These are phyloP conservation scores for Crioceris asparagi DNA, from an alignment of 2,888 invertebrate genomes.

Conservation along the genomic window DNA sequence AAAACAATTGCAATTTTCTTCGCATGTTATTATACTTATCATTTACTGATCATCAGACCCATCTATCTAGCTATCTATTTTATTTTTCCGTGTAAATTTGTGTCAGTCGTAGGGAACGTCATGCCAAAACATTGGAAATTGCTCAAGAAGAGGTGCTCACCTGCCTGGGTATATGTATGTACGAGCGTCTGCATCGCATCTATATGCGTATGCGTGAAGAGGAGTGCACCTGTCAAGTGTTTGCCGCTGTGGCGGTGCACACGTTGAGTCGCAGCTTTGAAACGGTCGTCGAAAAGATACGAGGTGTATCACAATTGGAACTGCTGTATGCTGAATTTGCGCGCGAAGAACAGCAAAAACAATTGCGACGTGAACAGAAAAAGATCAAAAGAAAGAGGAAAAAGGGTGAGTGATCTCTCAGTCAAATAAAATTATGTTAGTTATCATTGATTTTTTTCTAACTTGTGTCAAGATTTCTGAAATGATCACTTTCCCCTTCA, in stretches of 20 bases:
- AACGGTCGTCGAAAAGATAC: constrained; percentile 80
- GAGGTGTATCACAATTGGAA: constrained; percentile 73
- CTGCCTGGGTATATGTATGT: constrained; percentile 87
- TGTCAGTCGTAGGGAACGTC: constrained; percentile 70
- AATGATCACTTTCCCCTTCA: too few relatives aligned
- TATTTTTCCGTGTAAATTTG: too few relatives aligned
- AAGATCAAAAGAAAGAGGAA: constrained; percentile 66
- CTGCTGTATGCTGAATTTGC: constrained; percentile 78
- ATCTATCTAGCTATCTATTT: too few relatives aligned
- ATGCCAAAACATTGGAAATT: constrained; percentile 93
- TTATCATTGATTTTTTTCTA: too few relatives aligned
- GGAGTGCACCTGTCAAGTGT: constrained; percentile 87
- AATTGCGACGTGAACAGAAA: constrained; percentile 78
- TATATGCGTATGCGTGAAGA: constrained; percentile 80
- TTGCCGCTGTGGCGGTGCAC: constrained; percentile 80
- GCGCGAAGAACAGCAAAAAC: constrained; percentile 75
- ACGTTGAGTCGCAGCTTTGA: constrained; percentile 83
- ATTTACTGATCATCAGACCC: too few relatives aligned
- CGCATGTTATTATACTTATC: too few relatives aligned
- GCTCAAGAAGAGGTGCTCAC: constrained; percentile 94
- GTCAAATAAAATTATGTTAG: too few relatives aligned
- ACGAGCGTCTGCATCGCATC: constrained; percentile 79
- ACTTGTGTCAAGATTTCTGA: too few relatives aligned
- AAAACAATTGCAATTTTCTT: too few relatives aligned
- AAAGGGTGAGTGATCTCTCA: constrained; percentile 54